A percentile compares a stretch with the other conserved stretches of the same genome.
These are phyloP conservation scores for Schlechtendalia chinensis DNA, from an alignment of 1,140 invertebrate genomes.

Conservation along the genomic window DNA sequence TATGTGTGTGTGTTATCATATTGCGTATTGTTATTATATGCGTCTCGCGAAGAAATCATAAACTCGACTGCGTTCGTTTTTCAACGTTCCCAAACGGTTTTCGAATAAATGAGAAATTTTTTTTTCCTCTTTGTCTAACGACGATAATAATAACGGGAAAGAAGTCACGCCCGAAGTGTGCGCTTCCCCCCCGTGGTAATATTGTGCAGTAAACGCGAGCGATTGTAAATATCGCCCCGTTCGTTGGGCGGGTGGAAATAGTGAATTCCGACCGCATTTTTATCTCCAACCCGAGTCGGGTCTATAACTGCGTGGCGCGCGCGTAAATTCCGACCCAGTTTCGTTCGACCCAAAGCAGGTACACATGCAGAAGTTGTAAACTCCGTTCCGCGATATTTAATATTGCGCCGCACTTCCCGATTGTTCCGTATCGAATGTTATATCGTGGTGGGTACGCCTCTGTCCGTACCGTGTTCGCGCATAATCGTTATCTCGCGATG, in stretches of 20 bases:
- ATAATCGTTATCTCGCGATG: too few species aligned
- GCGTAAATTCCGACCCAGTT: background rate
- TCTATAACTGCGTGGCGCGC: background rate
- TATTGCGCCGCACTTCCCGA: background rate
- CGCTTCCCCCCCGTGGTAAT: background rate
- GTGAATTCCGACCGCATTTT: background rate
- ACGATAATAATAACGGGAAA: background rate
- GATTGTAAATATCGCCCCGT: background rate
- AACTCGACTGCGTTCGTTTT: background rate
- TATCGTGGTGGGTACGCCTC: too few species aligned
- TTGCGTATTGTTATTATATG: too few species aligned
- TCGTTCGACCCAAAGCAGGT: background rate
- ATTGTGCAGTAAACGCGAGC: background rate
- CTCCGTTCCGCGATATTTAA: background rate
- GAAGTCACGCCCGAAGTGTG: background rate
- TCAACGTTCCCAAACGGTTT: background rate
- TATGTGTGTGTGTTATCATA: too few species aligned
- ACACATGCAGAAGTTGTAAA: constrained; percentile 5
- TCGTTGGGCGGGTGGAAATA: background rate
- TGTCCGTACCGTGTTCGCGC: too few species aligned
- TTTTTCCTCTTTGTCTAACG: too few species aligned
- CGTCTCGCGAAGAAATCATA: background rate
- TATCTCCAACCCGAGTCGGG: background rate
- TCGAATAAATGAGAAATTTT: background rate
- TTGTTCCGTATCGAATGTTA: background rate